These are phyloP conservation scores for Xerus rutilus DNA, from an alignment of 2,797 vertebrate genomes.

Conservation along the genomic window DNA sequence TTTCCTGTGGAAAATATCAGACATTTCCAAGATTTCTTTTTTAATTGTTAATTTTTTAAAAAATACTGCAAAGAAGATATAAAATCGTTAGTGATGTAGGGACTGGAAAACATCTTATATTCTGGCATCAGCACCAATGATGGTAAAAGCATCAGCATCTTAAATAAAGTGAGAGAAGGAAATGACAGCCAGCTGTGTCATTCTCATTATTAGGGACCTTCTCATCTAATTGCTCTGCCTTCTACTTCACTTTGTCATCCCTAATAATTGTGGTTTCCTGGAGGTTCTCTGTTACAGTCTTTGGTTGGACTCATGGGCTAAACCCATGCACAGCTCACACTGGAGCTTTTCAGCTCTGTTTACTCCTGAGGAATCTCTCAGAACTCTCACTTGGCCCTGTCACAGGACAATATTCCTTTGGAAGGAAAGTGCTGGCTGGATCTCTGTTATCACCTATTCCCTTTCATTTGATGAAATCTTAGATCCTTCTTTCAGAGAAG, in stretches of 20 bases:
- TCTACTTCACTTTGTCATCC: constrained; percentile 23
- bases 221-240: background rate
- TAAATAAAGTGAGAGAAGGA: constrained; percentile 51
- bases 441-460: constrained; percentile 46
- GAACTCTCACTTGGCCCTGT: background rate
- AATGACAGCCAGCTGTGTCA: background rate
- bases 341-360: background rate
- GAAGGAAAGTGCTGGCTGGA: background rate
- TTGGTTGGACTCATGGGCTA: background rate
- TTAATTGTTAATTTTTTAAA: too few species aligned
- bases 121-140: background rate
- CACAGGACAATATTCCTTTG: background rate
- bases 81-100: background rate
- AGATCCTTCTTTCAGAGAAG: constrained; percentile 16
- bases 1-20: background rate
- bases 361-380: background rate
- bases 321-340: background rate
- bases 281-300: background rate
- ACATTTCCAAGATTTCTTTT: constrained; percentile 28
- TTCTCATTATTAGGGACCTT: background rate
- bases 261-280: background rate
- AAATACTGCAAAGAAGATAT: background rate
- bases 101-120: constrained; percentile 30
- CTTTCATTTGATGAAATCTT: constrained; percentile 55
- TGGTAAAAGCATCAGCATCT: background rate